Base-by-base conservation (phyloP, 2,797 vertebrate species). In the Macroramphosus scolopax region DNA sequence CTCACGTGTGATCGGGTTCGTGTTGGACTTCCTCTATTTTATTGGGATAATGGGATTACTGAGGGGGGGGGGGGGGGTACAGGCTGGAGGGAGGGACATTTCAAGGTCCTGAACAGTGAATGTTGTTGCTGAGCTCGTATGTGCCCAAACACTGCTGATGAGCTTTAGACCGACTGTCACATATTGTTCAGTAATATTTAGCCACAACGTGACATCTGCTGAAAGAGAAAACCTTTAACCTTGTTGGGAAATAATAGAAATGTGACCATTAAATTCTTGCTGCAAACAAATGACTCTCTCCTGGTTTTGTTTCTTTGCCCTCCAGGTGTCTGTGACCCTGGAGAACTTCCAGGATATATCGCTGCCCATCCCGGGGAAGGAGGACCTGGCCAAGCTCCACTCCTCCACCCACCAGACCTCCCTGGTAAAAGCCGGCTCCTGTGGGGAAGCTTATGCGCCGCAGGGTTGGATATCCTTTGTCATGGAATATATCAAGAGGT, bases 301-400 rank as follows among this genome's bases (percentile, higher is more conserved):
- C n/a, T n/a, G n/a, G n/a, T n/a, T n/a, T n/a, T n/a, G n/a, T n/a
- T n/a, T n/a, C 45, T 62, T 25, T 58, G 26, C 9, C 7, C 20
- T 2, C 43, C 82, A 98, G 97, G 92, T 99, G 12, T 99, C 97
- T 5, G 92, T 98, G 78, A 99, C 94, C 17, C 83, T 98, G 81
- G 97, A 99, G 89, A 98, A 95, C 78, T 98, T 99, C 89, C 97
- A 99, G 88, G 97, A 99, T 85, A 93, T 99, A 64, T 99, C 97
- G 20, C 86, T 99, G 83, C 97, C 97, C 61, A 99, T 99, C 82
- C 97, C 97, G 3, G 97, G 97, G 48, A 99, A 99, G 79, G 97
- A 99, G 81, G 97, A 99, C 82, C 91, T 99, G 71, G 97, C 97
- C 58, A 98, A 96, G 81, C 92, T 99, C 50, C 97, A 99, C 83